Evolutionary conservation across 2,113 vertebrate genomes (phyloP).

Genomic region (Engraulis encrasicolus): DNA sequence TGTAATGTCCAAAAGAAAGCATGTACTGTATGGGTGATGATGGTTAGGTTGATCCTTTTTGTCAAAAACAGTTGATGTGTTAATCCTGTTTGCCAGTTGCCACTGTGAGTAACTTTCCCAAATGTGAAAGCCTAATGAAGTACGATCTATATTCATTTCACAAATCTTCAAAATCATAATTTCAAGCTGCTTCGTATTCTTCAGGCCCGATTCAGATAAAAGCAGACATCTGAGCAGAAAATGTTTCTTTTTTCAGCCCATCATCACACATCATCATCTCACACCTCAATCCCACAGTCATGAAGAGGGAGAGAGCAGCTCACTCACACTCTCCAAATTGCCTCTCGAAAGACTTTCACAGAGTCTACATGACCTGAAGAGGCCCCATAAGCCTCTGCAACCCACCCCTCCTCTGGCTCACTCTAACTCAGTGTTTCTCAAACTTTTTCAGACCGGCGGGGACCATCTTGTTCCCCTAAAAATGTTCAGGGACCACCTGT

Average conservation of each 20-base stretch:
- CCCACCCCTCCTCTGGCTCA: not conserved
- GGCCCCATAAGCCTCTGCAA: not conserved
- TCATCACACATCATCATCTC: not conserved
- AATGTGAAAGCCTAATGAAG: not conserved
- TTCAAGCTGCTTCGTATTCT: not conserved
- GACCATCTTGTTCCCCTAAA: too few species aligned
- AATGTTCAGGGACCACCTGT: too few species aligned
- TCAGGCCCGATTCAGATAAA: not conserved
- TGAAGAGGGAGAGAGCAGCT: not conserved
- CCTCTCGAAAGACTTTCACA: not conserved
- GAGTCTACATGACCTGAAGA: not conserved
- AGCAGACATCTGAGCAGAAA: not conserved
- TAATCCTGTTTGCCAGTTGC: too few species aligned
- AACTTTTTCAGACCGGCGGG: too few species aligned
- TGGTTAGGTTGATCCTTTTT: too few species aligned
- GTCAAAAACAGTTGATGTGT: too few species aligned
- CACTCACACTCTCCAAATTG: not conserved
- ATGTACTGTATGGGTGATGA: too few species aligned
- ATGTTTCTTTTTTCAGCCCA: not conserved
- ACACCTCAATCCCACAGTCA: not conserved
- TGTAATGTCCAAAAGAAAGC: too few species aligned
- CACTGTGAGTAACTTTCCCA: too few species aligned
- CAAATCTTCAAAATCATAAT: not conserved
- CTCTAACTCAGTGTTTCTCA: not conserved
- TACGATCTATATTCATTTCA: not conserved